phyloP scores from a whole-genome alignment of 2,888 invertebrate genomes.

The Clanis bilineata region DNA sequence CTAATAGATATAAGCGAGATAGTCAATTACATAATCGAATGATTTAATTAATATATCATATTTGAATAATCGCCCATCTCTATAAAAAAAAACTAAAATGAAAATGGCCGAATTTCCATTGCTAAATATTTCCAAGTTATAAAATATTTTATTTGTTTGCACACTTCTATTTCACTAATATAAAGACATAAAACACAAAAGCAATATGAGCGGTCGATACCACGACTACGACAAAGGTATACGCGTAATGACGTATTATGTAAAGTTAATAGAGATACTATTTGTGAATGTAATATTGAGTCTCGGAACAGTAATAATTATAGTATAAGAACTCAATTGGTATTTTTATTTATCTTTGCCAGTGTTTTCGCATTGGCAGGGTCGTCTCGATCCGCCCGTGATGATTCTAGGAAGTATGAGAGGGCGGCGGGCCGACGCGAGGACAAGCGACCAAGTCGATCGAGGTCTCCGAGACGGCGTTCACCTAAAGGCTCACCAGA shows the following conservation, averaged over 20 bases:
- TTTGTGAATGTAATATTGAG: too few relatives aligned
- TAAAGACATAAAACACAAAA: constrained; percentile 13
- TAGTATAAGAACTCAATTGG: constrained; percentile 52
- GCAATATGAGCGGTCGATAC: constrained; percentile 58
- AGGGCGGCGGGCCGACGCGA: constrained; percentile 41
- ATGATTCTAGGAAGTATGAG: constrained; percentile 73
- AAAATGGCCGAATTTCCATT: constrained; percentile 19
- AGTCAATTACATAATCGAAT: too few relatives aligned
- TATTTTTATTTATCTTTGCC: constrained; percentile 84
- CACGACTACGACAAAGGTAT: constrained; percentile 62
- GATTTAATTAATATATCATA: too few relatives aligned
- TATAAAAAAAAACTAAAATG: neutral
- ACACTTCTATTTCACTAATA: neutral
- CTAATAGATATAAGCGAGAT: too few relatives aligned
- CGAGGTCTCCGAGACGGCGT: constrained; percentile 52
- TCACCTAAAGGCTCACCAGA: constrained; percentile 39
- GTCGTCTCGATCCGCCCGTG: constrained; percentile 83
- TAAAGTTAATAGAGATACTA: constrained; percentile 28
- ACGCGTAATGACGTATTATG: constrained; percentile 43
- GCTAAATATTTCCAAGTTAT: neutral
- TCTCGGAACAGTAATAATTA: constrained; percentile 25
- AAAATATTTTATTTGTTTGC: neutral
- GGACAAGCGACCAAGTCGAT: constrained; percentile 48
- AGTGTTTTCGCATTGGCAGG: constrained; percentile 90
- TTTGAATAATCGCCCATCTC: too few relatives aligned